phyloP scores from a whole-genome alignment of 2,797 vertebrate species.

The Benthosema pterotum region DNA sequence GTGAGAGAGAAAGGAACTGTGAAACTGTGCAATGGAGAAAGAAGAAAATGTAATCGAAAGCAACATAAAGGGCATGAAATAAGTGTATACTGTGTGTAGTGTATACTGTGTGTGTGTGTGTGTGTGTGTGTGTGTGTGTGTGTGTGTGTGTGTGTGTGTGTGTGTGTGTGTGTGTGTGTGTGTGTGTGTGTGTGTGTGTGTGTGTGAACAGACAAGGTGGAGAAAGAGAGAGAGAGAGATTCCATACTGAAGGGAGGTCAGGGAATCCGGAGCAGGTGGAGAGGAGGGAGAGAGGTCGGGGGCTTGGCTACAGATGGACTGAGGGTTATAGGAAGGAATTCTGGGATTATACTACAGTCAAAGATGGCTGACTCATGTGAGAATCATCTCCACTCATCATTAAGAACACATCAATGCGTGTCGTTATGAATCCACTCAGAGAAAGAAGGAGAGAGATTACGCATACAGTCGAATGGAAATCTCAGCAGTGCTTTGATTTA shows the following conservation, averaged over 20 bases:
- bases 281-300: conserved; percentile 1
- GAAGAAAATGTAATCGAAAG: not conserved
- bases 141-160: too few species aligned
- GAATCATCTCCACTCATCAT: not conserved
- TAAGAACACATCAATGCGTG: too few species aligned
- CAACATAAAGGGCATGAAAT: too few species aligned
- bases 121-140: too few species aligned
- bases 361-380: conserved; percentile 28
- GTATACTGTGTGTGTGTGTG: too few species aligned
- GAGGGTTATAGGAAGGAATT: conserved; percentile 19
- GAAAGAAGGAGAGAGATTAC: conserved; percentile 3
- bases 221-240: not conserved
- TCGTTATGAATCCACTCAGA: not conserved
- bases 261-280: conserved; percentile 10
- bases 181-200: too few species aligned
- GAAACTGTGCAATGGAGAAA: not conserved
- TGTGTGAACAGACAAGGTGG: not conserved
- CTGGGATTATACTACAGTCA: conserved; percentile 32
- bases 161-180: too few species aligned
- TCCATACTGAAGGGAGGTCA: not conserved
- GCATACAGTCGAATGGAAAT: not conserved
- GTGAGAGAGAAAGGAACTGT: too few species aligned
- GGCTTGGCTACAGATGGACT: not conserved
- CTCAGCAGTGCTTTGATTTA: not conserved
- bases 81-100: too few species aligned